phyloP scores from a whole-genome alignment of 1,140 invertebrate species.

The Holcopasites calliopsidis region DNA sequence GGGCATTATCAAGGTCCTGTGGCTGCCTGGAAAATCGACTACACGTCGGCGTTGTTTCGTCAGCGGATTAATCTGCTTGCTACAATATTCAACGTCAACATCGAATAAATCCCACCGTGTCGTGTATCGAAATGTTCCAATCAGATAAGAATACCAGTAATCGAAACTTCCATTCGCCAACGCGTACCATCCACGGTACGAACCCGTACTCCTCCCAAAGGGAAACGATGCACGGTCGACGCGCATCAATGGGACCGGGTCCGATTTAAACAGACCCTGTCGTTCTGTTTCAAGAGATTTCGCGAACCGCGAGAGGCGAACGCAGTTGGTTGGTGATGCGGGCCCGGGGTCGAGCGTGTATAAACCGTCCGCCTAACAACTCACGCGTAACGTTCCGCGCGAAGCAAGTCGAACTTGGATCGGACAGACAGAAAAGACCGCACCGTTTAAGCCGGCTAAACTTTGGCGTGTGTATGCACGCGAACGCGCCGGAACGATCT shows the following conservation, averaged over 20 bases:
- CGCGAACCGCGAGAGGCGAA: conserved; percentile 59
- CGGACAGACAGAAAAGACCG: conserved; percentile 61
- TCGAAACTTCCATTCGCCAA: too few relatives aligned
- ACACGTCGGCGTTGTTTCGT: conserved; percentile 4
- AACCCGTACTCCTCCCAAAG: neutral
- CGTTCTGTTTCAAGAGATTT: conserved; percentile 2
- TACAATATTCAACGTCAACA: too few relatives aligned
- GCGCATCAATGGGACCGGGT: conserved; percentile 2
- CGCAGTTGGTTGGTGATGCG: conserved; percentile 64
- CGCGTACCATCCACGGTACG: neutral
- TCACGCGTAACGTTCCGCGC: too few relatives aligned
- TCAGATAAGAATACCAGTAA: too few relatives aligned
- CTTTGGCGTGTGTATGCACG: conserved; percentile 45
- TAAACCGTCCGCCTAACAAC: conserved; percentile 73
- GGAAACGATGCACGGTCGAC: neutral
- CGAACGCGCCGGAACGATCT: conserved; percentile 47
- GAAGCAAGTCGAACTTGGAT: too few relatives aligned
- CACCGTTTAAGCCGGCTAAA: conserved; percentile 69
- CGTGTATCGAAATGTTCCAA: too few relatives aligned
- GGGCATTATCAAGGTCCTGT: too few relatives aligned
- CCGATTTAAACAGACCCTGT: conserved; percentile 6
- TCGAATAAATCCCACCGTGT: too few relatives aligned
- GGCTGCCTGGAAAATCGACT: conserved; percentile 29
- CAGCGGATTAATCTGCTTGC: conserved; percentile 21
- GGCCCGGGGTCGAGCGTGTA: conserved; percentile 65